Evolutionary conservation across 2,113 vertebrate genomes (phyloP).

Genomic region (Alouatta palliata): DNA sequence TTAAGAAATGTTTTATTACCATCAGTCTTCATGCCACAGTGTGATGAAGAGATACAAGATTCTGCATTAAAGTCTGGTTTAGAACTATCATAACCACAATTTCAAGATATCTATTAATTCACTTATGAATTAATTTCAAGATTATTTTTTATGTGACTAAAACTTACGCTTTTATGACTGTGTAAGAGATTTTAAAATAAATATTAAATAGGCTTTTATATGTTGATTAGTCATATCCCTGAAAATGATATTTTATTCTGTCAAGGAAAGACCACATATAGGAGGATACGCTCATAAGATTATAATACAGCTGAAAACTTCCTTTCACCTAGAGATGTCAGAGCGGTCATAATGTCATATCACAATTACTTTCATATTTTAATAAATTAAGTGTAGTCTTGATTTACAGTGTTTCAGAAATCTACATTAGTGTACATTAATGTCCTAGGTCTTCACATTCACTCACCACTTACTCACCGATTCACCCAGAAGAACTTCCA

Average conservation of each 20-base stretch:
- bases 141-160: background rate
- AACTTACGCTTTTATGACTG: background rate
- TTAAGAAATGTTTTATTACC: background rate
- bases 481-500: background rate
- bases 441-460: background rate
- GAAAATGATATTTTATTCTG: background rate
- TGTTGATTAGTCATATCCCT: background rate
- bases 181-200: background rate
- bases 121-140: background rate
- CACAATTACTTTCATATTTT: background rate
- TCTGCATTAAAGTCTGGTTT: background rate
- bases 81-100: background rate
- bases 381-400: background rate
- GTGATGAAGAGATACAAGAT: background rate
- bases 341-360: background rate
- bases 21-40: background rate
- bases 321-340: background rate
- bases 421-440: background rate
- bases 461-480: background rate
- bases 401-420: background rate
- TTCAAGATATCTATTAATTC: background rate
- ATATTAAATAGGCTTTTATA: background rate
- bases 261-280: background rate
- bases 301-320: background rate
- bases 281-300: background rate